Conservation (phyloP, 2,113 vertebrate genomes). For the Vulpes ferrilata region DNA sequence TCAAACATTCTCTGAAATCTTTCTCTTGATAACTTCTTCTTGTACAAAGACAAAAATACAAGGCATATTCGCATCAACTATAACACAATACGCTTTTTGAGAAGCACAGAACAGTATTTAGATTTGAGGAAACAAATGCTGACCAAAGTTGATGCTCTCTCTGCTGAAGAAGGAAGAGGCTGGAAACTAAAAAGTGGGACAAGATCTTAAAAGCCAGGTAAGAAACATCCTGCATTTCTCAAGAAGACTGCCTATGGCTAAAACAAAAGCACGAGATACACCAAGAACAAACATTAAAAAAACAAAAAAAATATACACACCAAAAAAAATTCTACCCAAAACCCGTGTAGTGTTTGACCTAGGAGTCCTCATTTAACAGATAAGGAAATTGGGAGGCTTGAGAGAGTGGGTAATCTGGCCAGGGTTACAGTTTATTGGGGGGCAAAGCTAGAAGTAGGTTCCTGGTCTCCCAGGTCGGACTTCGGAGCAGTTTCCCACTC, state of each 20-base stretch:
- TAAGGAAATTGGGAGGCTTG: background rate
- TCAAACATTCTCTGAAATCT: background rate
- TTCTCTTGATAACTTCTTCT: slow-evolving; percentile 35
- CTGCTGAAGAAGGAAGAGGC: background rate
- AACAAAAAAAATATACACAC: background rate
- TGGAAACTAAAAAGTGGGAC: background rate
- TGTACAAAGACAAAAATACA: background rate
- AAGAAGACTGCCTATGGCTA: background rate
- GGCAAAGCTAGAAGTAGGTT: background rate
- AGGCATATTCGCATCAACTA: background rate
- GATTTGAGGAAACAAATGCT: background rate
- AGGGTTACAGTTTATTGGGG: background rate
- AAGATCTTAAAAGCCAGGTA: background rate
- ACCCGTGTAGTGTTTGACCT: background rate
- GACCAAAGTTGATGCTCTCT: background rate
- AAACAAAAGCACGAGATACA: background rate
- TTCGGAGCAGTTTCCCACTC: background rate
- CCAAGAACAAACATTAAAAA: background rate
- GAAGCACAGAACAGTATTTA: background rate
- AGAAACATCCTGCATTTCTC: background rate
- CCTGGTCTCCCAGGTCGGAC: background rate
- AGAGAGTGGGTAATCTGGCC: background rate
- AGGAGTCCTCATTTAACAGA: background rate
- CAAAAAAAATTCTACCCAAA: background rate
- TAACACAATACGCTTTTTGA: background rate